Percentiles rank a stretch among this genome's conserved stretches.
phyloP scores from a whole-genome alignment of 1,140 invertebrate species.

The Colletes gigas region DNA sequence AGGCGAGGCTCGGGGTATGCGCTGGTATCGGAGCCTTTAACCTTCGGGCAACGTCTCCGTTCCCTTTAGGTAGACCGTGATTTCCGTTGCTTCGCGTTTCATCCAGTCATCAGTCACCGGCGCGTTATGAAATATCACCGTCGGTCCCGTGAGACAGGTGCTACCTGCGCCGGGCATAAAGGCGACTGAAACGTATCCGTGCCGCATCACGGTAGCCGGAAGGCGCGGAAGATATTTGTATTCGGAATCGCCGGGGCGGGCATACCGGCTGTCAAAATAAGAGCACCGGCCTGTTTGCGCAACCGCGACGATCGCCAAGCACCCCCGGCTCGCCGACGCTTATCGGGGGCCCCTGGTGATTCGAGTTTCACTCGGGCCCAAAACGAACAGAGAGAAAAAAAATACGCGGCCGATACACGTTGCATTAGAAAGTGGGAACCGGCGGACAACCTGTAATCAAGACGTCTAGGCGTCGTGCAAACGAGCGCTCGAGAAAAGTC shows the following conservation, averaged over 20 bases:
- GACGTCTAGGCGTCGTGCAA: conserved; percentile 46
- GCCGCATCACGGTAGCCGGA: conserved; percentile 46
- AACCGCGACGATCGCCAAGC: conserved; percentile 42
- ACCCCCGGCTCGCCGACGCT: not conserved
- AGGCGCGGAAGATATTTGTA: conserved; percentile 48
- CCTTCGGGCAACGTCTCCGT: not conserved
- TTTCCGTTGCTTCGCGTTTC: conserved; percentile 28
- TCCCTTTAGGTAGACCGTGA: not conserved
- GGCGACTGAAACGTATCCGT: conserved; percentile 39
- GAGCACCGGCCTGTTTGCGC: conserved; percentile 30
- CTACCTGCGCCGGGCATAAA: conserved; percentile 14
- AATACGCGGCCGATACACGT: conserved; percentile 27
- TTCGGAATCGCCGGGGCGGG: conserved; percentile 30
- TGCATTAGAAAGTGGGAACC: conserved; percentile 66
- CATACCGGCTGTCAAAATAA: conserved; percentile 43
- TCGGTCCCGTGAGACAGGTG: conserved; percentile 21
- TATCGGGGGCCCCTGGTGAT: conserved; percentile 38
- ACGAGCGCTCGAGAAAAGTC: not conserved
- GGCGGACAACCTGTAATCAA: conserved; percentile 61
- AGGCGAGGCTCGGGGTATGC: too few species aligned
- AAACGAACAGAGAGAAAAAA: conserved; percentile 44
- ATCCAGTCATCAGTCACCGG: conserved; percentile 41
- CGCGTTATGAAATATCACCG: conserved; percentile 43
- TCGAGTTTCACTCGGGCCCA: conserved; percentile 57
- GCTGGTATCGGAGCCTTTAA: not conserved